Evolutionary conservation across 2,113 vertebrate genomes (phyloP).

Genomic region (Dicerorhinus sumatrensis): DNA sequence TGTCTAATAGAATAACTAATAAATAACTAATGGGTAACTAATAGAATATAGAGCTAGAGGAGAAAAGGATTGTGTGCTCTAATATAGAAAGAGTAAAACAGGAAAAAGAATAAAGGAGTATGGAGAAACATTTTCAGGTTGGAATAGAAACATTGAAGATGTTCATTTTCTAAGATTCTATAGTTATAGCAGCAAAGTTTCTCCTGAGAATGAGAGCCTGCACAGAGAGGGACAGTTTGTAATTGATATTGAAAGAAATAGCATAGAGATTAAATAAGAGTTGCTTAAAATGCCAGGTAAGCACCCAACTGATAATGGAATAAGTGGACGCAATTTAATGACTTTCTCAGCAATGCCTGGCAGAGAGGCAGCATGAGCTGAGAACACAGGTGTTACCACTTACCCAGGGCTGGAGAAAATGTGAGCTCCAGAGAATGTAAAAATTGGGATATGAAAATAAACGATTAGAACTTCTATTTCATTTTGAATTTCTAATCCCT

Average conservation of each 20-base stretch:
- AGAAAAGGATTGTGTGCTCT: neutral
- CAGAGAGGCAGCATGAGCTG: neutral
- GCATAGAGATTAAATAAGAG: neutral
- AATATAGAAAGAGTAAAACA: neutral
- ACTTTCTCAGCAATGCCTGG: neutral
- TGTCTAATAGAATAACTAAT: neutral
- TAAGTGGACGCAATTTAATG: neutral
- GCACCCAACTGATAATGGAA: neutral
- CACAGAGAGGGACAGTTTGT: neutral
- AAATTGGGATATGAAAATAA: neutral
- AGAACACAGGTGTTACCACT: accelerated
- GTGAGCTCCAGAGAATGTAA: neutral
- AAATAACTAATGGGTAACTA: neutral
- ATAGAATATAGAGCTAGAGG: neutral
- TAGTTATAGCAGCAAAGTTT: neutral
- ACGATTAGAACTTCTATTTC: neutral
- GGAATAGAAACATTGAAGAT: neutral
- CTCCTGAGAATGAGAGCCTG: neutral
- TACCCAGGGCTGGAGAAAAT: neutral
- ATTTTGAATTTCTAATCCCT: neutral
- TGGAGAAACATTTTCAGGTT: neutral
- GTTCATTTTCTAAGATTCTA: neutral
- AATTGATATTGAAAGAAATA: neutral
- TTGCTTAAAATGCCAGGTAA: neutral
- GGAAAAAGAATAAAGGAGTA: neutral